Evolutionary conservation across 37 sponge, comb jelly and placozoan species (phyloP).

Genomic region (Bolinopsis microptera): DNA sequence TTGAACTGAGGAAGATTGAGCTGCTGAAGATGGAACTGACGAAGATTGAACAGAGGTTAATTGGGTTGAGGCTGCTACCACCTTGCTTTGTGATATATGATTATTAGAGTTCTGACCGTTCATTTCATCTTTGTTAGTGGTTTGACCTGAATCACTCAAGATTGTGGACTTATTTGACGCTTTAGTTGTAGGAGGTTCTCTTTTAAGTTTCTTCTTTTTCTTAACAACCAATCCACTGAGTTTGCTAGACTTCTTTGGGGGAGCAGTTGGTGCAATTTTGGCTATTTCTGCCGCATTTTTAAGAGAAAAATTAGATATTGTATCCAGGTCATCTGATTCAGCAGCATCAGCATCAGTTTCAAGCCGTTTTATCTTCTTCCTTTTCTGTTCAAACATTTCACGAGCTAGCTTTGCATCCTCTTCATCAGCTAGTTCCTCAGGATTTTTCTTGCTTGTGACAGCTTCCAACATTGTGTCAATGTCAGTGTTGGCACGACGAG

Average conservation of each 20-base stretch:
- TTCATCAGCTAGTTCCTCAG: constrained; percentile 71
- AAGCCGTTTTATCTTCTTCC: constrained; percentile 65
- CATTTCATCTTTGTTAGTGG: no score
- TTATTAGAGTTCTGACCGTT: not conserved
- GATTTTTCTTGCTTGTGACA: constrained; percentile 68
- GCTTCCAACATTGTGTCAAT: constrained; percentile 69
- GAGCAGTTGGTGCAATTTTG: not conserved
- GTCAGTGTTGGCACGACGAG: constrained; percentile 69
- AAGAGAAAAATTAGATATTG: constrained; percentile 27
- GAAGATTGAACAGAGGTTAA: not conserved
- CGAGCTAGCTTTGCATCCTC: constrained; percentile 72
- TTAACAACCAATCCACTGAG: not conserved
- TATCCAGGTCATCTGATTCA: constrained; percentile 37
- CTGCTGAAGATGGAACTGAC: not conserved
- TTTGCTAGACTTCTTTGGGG: not conserved
- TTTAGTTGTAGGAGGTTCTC: not conserved
- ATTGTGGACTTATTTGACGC: no score
- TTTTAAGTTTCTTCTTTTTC: constrained; percentile 1
- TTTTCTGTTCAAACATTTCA: constrained; percentile 70
- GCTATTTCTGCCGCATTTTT: not conserved
- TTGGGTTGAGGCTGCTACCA: not conserved
- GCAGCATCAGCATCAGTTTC: constrained; percentile 68
- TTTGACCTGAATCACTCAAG: no score
- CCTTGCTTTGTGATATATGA: no score
- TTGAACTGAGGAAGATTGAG: no score